phyloP scores from a whole-genome alignment of 1,140 invertebrate species.

The Drosophila repleta region DNA sequence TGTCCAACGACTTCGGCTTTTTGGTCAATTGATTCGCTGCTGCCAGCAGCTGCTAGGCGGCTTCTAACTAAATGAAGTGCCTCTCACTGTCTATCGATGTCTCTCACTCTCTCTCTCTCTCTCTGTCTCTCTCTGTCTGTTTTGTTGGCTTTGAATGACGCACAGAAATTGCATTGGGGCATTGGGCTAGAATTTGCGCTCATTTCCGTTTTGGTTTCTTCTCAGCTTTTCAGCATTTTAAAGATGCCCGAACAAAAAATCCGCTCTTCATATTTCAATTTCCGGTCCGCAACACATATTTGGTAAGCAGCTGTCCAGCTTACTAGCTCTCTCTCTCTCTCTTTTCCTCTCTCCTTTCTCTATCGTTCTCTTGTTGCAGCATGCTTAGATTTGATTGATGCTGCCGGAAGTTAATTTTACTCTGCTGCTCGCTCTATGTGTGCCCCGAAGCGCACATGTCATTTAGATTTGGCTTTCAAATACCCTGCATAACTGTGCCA shows the following conservation, averaged over 20 bases:
- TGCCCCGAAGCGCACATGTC: constrained; percentile 39
- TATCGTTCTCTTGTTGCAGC: constrained; percentile 27
- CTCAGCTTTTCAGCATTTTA: constrained; percentile 29
- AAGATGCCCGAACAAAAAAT: constrained; percentile 24
- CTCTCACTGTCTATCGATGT: too few relatives aligned
- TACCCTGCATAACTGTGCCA: constrained; percentile 2
- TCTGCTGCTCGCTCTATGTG: constrained; percentile 5
- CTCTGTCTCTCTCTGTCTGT: background rate
- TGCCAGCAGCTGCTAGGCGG: constrained; percentile 15
- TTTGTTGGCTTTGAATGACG: background rate
- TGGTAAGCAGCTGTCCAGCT: constrained; percentile 38
- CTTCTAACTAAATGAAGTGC: constrained; percentile 21
- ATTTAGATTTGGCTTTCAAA: constrained; percentile 40
- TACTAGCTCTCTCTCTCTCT: background rate
- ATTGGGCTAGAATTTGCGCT: constrained; percentile 38
- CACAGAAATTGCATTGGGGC: constrained; percentile 3
- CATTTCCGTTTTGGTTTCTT: constrained; percentile 37
- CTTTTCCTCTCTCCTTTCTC: background rate
- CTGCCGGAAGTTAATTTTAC: constrained; percentile 62
- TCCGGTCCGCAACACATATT: constrained; percentile 47
- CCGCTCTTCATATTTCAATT: constrained; percentile 75
- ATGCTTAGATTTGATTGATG: constrained; percentile 70
- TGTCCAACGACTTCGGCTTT: constrained; percentile 22
- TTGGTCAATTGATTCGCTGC: constrained; percentile 23
- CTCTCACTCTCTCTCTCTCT: too few relatives aligned